Percentiles rank a stretch among this genome's conserved stretches.
Evolutionary conservation across 2,113 vertebrate species (phyloP).

Genomic region (Mesembrinibis cayennensis): DNA sequence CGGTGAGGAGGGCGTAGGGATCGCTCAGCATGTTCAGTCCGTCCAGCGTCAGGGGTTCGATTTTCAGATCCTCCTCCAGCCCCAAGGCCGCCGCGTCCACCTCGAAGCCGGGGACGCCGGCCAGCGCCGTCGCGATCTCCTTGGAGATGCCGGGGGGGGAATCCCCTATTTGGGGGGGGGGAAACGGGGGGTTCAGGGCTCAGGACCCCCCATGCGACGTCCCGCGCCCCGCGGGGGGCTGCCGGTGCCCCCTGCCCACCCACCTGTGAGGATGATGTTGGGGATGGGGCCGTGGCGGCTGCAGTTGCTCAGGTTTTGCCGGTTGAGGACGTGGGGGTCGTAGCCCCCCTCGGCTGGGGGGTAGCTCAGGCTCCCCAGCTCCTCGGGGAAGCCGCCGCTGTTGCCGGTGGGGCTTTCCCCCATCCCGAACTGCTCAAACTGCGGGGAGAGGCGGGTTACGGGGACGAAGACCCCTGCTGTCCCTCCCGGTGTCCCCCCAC

Average conservation of each 20-base stretch:
- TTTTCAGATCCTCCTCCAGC: conserved; percentile 82
- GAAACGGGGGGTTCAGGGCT: too few relatives aligned
- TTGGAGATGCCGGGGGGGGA: conserved; percentile 86
- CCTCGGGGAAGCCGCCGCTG: conserved; percentile 65
- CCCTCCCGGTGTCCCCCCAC: too few relatives aligned
- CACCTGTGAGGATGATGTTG: conserved; percentile 87
- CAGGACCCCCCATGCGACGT: neutral
- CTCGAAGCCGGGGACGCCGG: conserved; percentile 89
- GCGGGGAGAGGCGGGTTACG: neutral
- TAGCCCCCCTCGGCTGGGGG: conserved; percentile 28
- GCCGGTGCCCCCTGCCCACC: neutral
- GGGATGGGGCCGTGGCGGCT: conserved; percentile 81
- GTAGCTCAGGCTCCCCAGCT: conserved; percentile 71
- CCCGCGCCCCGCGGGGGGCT: neutral
- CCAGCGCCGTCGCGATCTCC: conserved; percentile 87
- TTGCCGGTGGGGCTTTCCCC: conserved; percentile 62
- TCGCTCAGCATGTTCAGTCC: conserved; percentile 85
- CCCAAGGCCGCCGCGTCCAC: conserved; percentile 73
- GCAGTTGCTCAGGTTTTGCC: conserved; percentile 78
- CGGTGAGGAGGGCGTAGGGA: conserved; percentile 87
- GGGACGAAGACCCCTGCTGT: neutral
- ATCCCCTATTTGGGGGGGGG: conserved; percentile 58
- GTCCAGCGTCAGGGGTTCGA: conserved; percentile 86
- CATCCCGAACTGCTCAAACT: conserved; percentile 73
- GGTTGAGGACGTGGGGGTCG: conserved; percentile 77